Conservation (phyloP, 2,797 vertebrate species). For the Rhabdophis nuchalis region DNA sequence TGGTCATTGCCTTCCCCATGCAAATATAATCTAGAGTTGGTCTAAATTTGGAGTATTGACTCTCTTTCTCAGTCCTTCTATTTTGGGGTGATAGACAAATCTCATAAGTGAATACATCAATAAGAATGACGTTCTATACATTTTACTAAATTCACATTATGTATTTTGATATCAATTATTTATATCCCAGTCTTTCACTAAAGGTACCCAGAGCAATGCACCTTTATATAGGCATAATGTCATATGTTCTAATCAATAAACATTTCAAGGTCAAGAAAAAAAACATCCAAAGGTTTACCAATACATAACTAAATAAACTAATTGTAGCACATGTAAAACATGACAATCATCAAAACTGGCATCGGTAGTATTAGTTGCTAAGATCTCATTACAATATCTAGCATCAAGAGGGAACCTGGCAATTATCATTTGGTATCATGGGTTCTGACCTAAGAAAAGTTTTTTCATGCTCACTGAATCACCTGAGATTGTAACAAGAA, state of each 20-base stretch:
- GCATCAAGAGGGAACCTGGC: neutral
- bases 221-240: neutral
- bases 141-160: neutral
- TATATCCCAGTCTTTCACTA: neutral
- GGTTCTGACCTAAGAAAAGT: neutral
- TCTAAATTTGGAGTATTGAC: neutral
- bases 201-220: neutral
- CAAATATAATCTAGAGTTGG: neutral
- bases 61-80: neutral
- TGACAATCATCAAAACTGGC: neutral
- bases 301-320: neutral
- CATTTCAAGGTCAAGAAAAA: neutral
- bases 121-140: neutral
- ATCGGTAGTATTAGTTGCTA: neutral
- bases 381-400: neutral
- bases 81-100: neutral
- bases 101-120: neutral
- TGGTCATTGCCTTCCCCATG: neutral
- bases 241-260: neutral
- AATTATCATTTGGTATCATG: neutral
- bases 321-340: neutral
- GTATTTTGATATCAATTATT: neutral
- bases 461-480: neutral
- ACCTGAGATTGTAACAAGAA: neutral
- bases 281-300: neutral